Percentiles rank a stretch among this genome's conserved stretches.
Evolutionary conservation across 2,888 invertebrate genomes (phyloP).

Genomic region (Scaptomyza polygonia): DNA sequence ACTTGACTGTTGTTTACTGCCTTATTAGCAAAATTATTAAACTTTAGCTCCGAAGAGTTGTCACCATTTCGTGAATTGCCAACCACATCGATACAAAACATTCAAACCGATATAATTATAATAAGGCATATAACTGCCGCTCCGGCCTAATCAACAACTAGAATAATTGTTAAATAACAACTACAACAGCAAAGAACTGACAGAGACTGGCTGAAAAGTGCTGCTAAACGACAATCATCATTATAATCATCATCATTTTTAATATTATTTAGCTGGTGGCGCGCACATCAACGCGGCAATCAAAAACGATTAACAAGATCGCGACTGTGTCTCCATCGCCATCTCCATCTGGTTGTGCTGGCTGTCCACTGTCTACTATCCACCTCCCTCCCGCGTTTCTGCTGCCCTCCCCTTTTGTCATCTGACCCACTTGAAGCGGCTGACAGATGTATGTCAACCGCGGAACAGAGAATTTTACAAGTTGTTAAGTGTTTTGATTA

Average conservation of each 20-base stretch:
- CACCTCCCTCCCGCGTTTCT: not conserved
- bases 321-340: constrained; percentile 35
- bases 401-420: constrained; percentile 35
- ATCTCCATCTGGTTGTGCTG: constrained; percentile 13
- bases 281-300: constrained; percentile 72
- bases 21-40: not conserved
- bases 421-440: constrained; percentile 68
- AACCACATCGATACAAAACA: constrained; percentile 28
- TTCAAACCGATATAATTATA: constrained; percentile 40
- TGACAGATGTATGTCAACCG: constrained; percentile 79
- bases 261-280: constrained; percentile 54
- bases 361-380: not conserved
- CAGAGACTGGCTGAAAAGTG: constrained; percentile 25
- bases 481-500: constrained; percentile 77
- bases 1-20: not conserved
- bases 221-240: constrained; percentile 69
- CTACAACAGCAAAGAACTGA: constrained; percentile 12
- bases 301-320: constrained; percentile 77
- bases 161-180: constrained; percentile 51
- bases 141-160: constrained; percentile 32
- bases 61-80: constrained; percentile 2
- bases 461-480: constrained; percentile 72
- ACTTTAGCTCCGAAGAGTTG: not conserved
- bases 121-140: constrained; percentile 57
- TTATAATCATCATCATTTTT: constrained; percentile 37